These are phyloP conservation scores for Drosophila kokeensis DNA, from an alignment of 2,888 invertebrate genomes.

Conservation along the genomic window DNA sequence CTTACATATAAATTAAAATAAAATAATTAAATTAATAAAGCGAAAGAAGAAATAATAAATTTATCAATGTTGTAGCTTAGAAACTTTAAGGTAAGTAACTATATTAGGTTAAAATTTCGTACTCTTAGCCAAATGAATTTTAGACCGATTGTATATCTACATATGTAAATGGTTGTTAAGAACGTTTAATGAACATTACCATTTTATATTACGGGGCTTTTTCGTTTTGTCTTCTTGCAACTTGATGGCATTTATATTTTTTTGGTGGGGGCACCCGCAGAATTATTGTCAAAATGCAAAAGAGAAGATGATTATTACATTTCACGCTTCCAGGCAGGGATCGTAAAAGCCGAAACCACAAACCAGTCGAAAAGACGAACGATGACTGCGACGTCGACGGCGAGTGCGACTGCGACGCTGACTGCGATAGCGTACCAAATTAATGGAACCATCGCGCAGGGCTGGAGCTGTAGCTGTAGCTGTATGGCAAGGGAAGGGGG, in stretches of 20 bases:
- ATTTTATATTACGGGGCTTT: slow-evolving; percentile 28
- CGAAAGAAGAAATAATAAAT: background rate
- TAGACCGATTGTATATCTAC: background rate
- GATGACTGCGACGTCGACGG: slow-evolving; percentile 19
- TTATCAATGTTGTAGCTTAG: background rate
- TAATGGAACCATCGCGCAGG: slow-evolving; percentile 71
- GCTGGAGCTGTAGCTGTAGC: slow-evolving; percentile 34
- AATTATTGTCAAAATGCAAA: slow-evolving; percentile 77
- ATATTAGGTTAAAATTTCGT: background rate
- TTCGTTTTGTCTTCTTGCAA: slow-evolving; percentile 4
- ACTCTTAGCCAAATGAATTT: background rate
- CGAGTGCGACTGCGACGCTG: slow-evolving; percentile 10
- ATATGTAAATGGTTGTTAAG: background rate
- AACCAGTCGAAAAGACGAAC: slow-evolving; percentile 62
- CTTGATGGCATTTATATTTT: slow-evolving; percentile 17
- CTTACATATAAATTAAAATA: background rate
- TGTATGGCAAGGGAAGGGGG: background rate
- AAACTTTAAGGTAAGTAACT: background rate
- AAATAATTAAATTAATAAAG: background rate
- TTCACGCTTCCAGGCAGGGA: slow-evolving; percentile 71
- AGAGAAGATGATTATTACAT: slow-evolving; percentile 76
- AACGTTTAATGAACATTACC: slow-evolving; percentile 26
- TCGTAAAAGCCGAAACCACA: slow-evolving; percentile 64
- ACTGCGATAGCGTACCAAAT: slow-evolving; percentile 77
- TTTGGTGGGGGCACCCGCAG: slow-evolving; percentile 68